A percentile compares a stretch with the other conserved stretches of the same genome.
Evolutionary conservation across 53 echinoderm and acorn worm species (phyloP).

Genomic region (Glandiceps talaboti): DNA sequence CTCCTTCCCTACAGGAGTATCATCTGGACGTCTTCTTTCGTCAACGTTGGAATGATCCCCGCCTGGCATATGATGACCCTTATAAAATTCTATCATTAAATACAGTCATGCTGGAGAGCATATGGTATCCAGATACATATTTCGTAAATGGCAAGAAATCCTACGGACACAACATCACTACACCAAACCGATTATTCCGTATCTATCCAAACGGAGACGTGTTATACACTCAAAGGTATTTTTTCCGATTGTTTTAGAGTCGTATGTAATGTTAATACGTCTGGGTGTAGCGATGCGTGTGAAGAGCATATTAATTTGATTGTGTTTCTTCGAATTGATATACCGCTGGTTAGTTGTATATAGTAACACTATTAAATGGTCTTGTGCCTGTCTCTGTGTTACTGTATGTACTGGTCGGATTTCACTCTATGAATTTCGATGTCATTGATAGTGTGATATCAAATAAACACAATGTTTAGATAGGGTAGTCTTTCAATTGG

Average conservation of each 20-base stretch:
- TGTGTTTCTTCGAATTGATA: no score
- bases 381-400: no score
- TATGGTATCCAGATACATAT: constrained; percentile 98
- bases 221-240: constrained; percentile 84
- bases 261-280: not conserved
- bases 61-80: constrained; percentile 50
- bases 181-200: constrained; percentile 81
- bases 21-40: constrained; percentile 91
- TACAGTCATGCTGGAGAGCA: constrained; percentile 90
- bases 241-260: not conserved
- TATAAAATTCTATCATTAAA: constrained; percentile 64
- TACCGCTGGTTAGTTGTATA: no score
- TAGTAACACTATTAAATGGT: no score
- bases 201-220: constrained; percentile 76
- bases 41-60: constrained; percentile 84
- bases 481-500: no score
- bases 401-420: no score
- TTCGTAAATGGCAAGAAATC: constrained; percentile 80
- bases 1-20: constrained; percentile 49
- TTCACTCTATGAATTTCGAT: no score
- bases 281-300: no score
- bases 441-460: no score
- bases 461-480: no score
- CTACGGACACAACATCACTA: constrained; percentile 75
- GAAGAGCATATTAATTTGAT: no score